phyloP scores from a whole-genome alignment of 2,797 vertebrate genomes.

The Fratercula arctica region DNA sequence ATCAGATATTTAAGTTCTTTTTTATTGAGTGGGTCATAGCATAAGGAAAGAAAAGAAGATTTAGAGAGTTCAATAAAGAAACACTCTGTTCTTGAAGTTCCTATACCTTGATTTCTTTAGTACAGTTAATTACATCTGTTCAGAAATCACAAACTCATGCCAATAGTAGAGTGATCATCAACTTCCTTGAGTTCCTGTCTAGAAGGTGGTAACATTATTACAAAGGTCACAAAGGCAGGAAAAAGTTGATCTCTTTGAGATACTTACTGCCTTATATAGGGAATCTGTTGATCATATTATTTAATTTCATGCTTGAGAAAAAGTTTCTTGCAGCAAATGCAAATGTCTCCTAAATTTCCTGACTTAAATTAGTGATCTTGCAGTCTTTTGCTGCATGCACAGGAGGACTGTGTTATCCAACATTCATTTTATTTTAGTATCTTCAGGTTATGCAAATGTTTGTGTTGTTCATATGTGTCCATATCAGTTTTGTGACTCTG shows the following conservation, averaged over 20 bases:
- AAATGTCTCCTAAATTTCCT: background rate
- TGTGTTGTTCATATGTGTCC: background rate
- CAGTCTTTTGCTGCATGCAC: background rate
- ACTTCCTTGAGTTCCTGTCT: background rate
- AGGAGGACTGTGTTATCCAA: background rate
- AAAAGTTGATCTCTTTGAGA: background rate
- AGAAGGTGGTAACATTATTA: background rate
- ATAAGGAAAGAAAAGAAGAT: background rate
- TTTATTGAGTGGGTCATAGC: background rate
- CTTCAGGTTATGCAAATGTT: background rate
- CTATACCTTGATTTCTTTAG: background rate
- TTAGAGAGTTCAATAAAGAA: background rate
- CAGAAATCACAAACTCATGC: background rate
- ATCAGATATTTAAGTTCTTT: background rate
- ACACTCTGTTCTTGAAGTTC: background rate
- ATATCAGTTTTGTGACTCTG: background rate
- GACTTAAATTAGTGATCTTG: background rate
- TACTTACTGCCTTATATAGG: background rate
- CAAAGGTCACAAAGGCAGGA: background rate
- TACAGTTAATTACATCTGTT: background rate
- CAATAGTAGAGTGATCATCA: background rate
- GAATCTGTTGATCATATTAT: background rate
- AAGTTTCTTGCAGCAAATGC: background rate
- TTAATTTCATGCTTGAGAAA: background rate
- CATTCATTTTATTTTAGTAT: background rate